Conservation (phyloP, 2,888 invertebrate species). For the Lacanobia oleracea region DNA sequence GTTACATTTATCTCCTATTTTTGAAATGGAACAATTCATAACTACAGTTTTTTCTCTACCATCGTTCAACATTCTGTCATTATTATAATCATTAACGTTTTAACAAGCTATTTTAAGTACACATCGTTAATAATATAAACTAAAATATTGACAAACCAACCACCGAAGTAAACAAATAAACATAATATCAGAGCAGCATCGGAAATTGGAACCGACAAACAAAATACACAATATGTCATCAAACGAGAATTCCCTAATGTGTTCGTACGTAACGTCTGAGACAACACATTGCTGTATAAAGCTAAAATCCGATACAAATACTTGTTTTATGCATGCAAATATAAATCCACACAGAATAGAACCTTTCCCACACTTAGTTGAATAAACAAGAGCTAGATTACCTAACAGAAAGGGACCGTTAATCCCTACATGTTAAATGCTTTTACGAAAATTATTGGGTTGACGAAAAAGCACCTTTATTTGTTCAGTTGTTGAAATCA, state of each 20-base stretch:
- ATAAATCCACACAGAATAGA: conserved; percentile 36
- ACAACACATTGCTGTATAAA: conserved; percentile 33
- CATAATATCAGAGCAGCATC: conserved; percentile 22
- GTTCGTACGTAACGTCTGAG: conserved; percentile 45
- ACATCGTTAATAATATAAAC: not conserved
- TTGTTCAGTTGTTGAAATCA: not conserved
- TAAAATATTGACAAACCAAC: conserved; percentile 2
- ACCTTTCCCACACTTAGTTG: conserved; percentile 30
- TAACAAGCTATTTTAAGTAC: not conserved
- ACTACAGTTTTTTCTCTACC: not conserved
- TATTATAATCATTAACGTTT: not conserved
- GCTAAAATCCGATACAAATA: conserved; percentile 55
- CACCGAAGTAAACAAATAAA: conserved; percentile 32
- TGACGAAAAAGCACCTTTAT: conserved; percentile 22
- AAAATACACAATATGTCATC: conserved; percentile 45
- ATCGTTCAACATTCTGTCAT: not conserved
- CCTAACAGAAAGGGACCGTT: conserved; percentile 22
- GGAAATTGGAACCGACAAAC: conserved; percentile 37
- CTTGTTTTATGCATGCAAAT: conserved; percentile 58
- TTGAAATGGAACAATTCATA: too few relatives aligned
- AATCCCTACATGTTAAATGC: conserved; percentile 21
- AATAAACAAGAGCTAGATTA: conserved; percentile 36
- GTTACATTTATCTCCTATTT: too few relatives aligned
- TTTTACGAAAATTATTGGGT: conserved; percentile 11
- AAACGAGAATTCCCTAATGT: conserved; percentile 43